Conservation (phyloP, 1,140 invertebrate genomes). For the roundworm (Caenorhabditis elegans) region WBcel235 BX284605.5:8511501-8512000, state of each 20-base stretch:
- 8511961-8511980: background rate
- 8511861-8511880: background rate
- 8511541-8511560: no score
- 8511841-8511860: background rate
- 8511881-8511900: background rate
- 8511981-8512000: no score
- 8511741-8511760: background rate
- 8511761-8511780: background rate
- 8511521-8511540: background rate
- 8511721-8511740: background rate
- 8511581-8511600: background rate
- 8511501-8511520: background rate
- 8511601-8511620: background rate
- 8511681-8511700: background rate
- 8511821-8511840: background rate
- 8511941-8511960: background rate
- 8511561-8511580: no score
- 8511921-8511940: background rate
- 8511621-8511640: background rate
- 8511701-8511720: background rate
- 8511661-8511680: background rate
- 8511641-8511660: background rate
- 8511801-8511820: background rate
- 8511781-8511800: background rate
- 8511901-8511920: background rate